A percentile compares a stretch with the other conserved stretches of the same genome.
Conservation (phyloP, 1,140 invertebrate genomes). For the Nebria ingens region DNA sequence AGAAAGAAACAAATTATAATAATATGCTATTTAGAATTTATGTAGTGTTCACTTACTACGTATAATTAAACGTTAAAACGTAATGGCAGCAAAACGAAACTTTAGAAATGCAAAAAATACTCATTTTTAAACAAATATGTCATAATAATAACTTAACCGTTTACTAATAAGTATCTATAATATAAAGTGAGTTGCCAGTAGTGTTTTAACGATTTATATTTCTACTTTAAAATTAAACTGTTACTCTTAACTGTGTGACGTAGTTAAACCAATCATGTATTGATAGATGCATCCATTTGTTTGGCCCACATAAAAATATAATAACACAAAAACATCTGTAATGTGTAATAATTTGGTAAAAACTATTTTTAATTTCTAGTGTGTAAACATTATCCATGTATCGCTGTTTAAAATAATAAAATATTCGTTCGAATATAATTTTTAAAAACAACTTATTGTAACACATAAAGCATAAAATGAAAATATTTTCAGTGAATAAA, state of each 20-base stretch:
- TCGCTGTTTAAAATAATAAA: neutral
- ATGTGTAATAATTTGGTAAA: neutral
- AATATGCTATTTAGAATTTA: neutral
- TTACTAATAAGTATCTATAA: neutral
- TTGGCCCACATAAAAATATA: neutral
- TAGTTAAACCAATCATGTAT: neutral
- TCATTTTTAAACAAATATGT: neutral
- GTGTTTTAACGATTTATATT: slow-evolving; percentile 7
- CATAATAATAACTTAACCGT: neutral
- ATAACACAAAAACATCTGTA: neutral
- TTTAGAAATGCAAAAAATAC: neutral
- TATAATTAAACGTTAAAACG: neutral
- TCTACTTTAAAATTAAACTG: neutral
- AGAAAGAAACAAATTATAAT: neutral
- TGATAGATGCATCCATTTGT: neutral
- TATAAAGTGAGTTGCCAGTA: neutral
- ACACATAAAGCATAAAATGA: neutral
- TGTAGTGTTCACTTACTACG: neutral
- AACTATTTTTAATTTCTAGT: neutral
- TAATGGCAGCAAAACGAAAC: neutral
- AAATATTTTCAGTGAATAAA: neutral
- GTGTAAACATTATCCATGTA: neutral
- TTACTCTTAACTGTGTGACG: neutral
- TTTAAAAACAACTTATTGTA: neutral
- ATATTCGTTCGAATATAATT: neutral